Evolutionary conservation across 2,888 invertebrate species (phyloP).

Genomic region (Dryadula phaetusa): DNA sequence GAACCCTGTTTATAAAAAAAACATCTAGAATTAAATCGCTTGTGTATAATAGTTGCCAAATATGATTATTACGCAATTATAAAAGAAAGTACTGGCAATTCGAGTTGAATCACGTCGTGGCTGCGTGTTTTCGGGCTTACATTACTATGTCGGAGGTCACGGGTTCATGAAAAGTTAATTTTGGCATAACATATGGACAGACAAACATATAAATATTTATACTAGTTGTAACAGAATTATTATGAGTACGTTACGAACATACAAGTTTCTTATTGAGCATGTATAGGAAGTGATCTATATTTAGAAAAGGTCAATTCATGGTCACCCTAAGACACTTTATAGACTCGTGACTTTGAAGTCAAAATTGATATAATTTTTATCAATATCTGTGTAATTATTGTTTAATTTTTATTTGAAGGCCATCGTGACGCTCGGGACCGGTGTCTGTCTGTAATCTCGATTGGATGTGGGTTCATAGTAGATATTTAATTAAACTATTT

Average conservation of each 20-base stretch:
- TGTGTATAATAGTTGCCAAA: background rate
- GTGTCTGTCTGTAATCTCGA: too few species aligned
- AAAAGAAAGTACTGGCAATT: background rate
- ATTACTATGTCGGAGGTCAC: background rate
- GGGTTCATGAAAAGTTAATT: background rate
- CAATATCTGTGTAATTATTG: background rate
- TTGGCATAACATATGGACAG: background rate
- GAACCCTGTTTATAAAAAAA: background rate
- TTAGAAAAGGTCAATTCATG: slow-evolving; percentile 17
- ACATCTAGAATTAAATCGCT: background rate
- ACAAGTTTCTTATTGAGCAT: background rate
- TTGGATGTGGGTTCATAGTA: too few species aligned
- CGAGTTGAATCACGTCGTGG: background rate
- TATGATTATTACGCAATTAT: slow-evolving; percentile 6
- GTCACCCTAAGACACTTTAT: slow-evolving; percentile 16
- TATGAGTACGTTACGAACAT: background rate
- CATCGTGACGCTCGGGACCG: too few species aligned
- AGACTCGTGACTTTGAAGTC: slow-evolving; percentile 3
- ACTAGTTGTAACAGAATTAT: background rate
- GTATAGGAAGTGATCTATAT: slow-evolving; percentile 15
- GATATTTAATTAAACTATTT: too few species aligned
- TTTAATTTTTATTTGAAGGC: background rate
- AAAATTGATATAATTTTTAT: slow-evolving; percentile 4
- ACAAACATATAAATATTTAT: background rate
- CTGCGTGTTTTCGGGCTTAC: background rate